phyloP scores from a whole-genome alignment of 2,113 vertebrate species.

The Syrmaticus mikado region DNA sequence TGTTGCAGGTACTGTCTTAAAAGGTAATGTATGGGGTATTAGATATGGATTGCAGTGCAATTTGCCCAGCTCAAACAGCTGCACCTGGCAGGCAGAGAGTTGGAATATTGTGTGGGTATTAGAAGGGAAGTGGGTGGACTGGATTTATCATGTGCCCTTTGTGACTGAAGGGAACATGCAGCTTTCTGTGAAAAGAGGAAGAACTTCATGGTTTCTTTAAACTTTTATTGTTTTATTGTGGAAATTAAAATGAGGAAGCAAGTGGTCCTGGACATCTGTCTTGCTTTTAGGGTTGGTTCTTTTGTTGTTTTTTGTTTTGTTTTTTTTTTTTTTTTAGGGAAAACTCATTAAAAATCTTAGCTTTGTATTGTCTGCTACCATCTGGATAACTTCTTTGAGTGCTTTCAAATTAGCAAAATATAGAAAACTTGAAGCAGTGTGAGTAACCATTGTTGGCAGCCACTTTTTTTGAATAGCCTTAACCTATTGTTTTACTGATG shows the following conservation, averaged over 20 bases:
- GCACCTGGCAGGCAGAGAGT: background rate
- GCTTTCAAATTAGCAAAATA: accelerated
- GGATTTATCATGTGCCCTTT: accelerated
- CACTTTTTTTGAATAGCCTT: background rate
- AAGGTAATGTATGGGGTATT: accelerated
- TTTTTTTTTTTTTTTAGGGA: background rate
- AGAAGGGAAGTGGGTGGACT: background rate
- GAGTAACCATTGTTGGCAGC: accelerated
- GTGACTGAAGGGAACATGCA: accelerated
- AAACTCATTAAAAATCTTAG: background rate
- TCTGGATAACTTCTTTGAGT: background rate
- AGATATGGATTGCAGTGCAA: accelerated
- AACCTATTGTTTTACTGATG: background rate
- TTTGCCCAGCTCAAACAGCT: background rate
- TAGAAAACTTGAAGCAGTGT: background rate
- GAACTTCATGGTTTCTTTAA: background rate
- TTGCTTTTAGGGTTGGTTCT: background rate
- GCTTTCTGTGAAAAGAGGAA: background rate
- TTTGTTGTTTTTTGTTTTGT: conserved; percentile 1
- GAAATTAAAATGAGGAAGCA: background rate
- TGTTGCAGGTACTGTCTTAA: background rate
- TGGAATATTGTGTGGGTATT: background rate
- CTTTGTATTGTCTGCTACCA: background rate
- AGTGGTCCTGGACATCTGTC: background rate
- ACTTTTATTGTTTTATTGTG: background rate